Evolutionary conservation across 2,113 vertebrate species (phyloP), one percentile per base, ranked within the genome.

Genomic region (Tragelaphus strepsiceros): DNA sequence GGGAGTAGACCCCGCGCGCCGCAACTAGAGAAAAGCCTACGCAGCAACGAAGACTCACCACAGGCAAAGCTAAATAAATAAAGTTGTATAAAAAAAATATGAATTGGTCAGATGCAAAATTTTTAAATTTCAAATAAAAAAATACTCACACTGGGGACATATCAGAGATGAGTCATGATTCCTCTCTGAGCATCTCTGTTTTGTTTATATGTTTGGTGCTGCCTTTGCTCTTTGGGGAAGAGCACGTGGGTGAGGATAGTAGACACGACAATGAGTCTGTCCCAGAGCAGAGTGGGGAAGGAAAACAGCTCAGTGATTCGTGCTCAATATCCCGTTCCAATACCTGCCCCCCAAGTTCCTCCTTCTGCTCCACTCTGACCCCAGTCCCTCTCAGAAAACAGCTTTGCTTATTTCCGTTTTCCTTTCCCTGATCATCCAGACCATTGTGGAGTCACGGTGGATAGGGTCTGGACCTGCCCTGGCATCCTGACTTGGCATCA

Each of bases 401-500:
- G 8, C 94, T 39, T 67, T 77, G 74, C 26, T 90, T 91, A 21
- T 51, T 91, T 95, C 53, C 30, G 11, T 86, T 83, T 78, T 62
- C 62, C 21, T 5, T 17, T 56, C 62, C 26, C 24, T 56, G 77
- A 14, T 51, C 78, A 21, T 59, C 51, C 28, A 61, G 46, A 12
- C 28, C 87, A 74, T 46, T 8, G 17, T 82, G 46, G 30, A 92
- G 49, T 87, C 56, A 83, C 24, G 62, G 67, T 39, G 24, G 62
- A 87, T 77, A 78, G 77, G 89, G 71, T 91, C 94, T 88, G 49
- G 51, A 90, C 58, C 82, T 95, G 92, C 53, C 58, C 61, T 62
- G 32, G n/a, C 80, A 85, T 93, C 93, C 35, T 96, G 19, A 84
- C 67, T 81, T 97, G 83, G 78, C 89, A 89, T 58, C 83, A 58